Base-by-base conservation (phyloP, 1,140 invertebrate species). In the Diachasmimorpha longicaudata region DNA sequence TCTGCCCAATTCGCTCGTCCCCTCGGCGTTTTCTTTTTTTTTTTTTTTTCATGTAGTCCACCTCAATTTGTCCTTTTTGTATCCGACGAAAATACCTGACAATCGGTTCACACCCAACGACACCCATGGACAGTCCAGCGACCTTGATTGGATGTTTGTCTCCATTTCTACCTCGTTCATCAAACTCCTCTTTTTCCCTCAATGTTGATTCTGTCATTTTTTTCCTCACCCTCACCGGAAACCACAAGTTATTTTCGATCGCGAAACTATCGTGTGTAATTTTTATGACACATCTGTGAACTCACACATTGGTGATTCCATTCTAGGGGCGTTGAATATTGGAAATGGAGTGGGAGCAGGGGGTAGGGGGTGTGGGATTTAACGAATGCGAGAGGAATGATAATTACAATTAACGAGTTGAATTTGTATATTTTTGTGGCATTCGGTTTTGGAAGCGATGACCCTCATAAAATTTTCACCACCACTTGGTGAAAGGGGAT, bases 241-340 rank as follows among this genome's bases (percentile, higher is more conserved):
- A 75, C 74, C 70, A 69, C 69, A 77, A 66, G 76, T 73, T 75
- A 77, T 75, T 66, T 78, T 75, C 46, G 11, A 55, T 25, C 23
- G 9, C 16, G 14, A 63, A 63, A 63, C 23, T 63, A 63, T 63
- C 58, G 23, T 11, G 58, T 23, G 58, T 63, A 31, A 31, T 31
- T 25, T 9, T 13, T 63, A 31, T 25, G 58, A 25, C 58, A 63
- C 19, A 23, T 63, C 23, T 3, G 23, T 63, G 19, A 3, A 63
- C 4, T 31, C 58, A 25, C n/a, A 58, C 58, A 63, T 63, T 16
- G 48, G 48, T 6, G 9, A 10, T 10, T 42, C 11, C 39, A 42
- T 13, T 42, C 13, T 13, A 10, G 39, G 39, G 31, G 2, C 9
- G 44, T 46, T 52, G 48, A 52, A 52, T 52, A 52, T 52, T 52